Conservation (phyloP, 2,888 invertebrate genomes). For the Idaea straminata region DNA sequence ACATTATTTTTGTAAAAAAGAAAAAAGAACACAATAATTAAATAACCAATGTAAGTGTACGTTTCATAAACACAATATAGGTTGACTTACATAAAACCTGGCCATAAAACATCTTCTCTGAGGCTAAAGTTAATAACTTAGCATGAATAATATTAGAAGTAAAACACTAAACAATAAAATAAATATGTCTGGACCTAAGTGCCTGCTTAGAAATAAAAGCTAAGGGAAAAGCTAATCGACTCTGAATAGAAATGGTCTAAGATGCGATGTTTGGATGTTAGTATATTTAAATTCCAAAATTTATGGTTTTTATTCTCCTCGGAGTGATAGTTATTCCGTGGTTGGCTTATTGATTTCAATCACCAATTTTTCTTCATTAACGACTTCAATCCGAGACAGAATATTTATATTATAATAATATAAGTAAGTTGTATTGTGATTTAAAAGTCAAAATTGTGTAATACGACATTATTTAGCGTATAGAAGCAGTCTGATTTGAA, state of each 20-base stretch:
- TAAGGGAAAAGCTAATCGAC: slow-evolving; percentile 47
- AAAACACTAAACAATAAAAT: slow-evolving; percentile 22
- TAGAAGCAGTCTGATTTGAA: slow-evolving; percentile 46
- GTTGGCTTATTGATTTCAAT: slow-evolving; percentile 54
- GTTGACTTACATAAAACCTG: background rate
- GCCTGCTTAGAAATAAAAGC: background rate
- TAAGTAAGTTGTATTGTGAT: background rate
- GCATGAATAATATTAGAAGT: background rate
- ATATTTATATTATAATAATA: background rate
- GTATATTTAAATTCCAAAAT: slow-evolving; percentile 48
- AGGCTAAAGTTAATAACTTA: background rate
- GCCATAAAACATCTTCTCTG: background rate
- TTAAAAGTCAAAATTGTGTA: slow-evolving; percentile 8
- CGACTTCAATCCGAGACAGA: slow-evolving; percentile 37
- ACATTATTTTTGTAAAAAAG: no score
- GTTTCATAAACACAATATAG: background rate
- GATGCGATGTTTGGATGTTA: slow-evolving; percentile 50
- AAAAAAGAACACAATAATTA: no score
- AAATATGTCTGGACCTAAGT: background rate
- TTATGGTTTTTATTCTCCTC: slow-evolving; percentile 46
- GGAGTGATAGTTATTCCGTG: slow-evolving; percentile 30
- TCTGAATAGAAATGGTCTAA: slow-evolving; percentile 62
- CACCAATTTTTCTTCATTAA: slow-evolving; percentile 52
- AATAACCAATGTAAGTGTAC: no score
- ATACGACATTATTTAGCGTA: slow-evolving; percentile 32